Conservation (phyloP, 2,113 vertebrate species). For the Choloepus hoffmanni region DNA sequence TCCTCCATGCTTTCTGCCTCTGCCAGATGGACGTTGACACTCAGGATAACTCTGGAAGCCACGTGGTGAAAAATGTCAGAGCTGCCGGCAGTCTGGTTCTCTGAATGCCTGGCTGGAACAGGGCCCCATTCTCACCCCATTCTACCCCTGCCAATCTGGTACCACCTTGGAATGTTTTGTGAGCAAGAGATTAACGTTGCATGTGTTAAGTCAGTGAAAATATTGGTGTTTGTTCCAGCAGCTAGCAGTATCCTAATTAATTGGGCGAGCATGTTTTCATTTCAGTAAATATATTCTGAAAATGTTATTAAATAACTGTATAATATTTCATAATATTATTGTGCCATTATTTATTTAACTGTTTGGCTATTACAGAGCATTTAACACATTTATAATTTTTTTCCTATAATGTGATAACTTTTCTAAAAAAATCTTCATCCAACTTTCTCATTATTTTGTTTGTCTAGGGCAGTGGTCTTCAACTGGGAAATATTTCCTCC, state of each 20-base stretch:
- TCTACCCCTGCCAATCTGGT: neutral
- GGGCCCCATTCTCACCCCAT: neutral
- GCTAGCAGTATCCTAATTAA: neutral
- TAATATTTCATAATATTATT: neutral
- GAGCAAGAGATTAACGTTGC: neutral
- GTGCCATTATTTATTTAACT: neutral
- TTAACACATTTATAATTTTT: neutral
- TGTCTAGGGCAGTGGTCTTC: neutral
- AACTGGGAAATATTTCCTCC: neutral
- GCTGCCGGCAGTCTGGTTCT: neutral
- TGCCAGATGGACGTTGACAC: neutral
- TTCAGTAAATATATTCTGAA: neutral
- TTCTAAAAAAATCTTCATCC: neutral
- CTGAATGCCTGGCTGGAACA: neutral
- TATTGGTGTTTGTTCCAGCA: neutral
- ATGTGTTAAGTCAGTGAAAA: neutral
- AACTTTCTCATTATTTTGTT: conserved; percentile 16
- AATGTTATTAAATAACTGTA: neutral
- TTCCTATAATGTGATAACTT: neutral
- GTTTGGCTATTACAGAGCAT: neutral
- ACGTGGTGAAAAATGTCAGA: neutral
- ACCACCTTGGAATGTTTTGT: neutral
- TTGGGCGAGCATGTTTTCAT: neutral
- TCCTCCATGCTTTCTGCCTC: neutral
- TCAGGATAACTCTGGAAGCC: neutral